Base-by-base conservation (phyloP, 2,797 vertebrate species). In the Chiroxiphia lanceolata region DNA sequence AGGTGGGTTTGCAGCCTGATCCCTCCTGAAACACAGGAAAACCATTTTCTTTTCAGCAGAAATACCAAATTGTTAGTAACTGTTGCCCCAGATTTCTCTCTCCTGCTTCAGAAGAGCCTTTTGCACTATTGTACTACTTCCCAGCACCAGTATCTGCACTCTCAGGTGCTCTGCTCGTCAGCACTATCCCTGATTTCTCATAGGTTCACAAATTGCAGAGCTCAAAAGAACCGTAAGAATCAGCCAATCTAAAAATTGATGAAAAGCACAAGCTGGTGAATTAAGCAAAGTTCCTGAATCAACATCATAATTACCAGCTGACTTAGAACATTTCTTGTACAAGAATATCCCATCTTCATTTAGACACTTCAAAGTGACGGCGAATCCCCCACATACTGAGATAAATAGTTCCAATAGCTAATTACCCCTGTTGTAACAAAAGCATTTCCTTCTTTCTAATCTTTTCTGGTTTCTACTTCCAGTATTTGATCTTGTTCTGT, bases 251-350 rank as follows among this genome's bases (percentile, higher is more conserved):
- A 82, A 95, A 87, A 95, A 82, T 75, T 92, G 90, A 95, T 95
- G 94, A 96, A 95, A 95, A 84, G 96, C 96, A 95, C 88, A 96
- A 94, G 92, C 93, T 94, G 94, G 83, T 85, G 96, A 96, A 95
- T 95, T 95, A 93, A 94, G 96, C 92, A 89, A 94, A 95, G 87
- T 85, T 95, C 82, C 82, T 94, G 83, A 83, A 96, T 84, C 84
- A 89, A 63, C 89, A 88, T 90, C 80, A 15, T 95, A 96, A 96
- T 95, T 95, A 79, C 95, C 47, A 95, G 96, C 92, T 95, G 94
- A 96, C 95, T 95, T 96, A 45, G 93, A 97, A 93, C 92, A 96
- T 96, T 96, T 93, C 90, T 96, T 76, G 81, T 94, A 96, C 72
- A 18, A 96, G 94, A 96, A 96, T 90, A 97, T 92, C 93, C 76